phyloP scores from a whole-genome alignment of 2,888 invertebrate species.

The Agriopis marginaria region DNA sequence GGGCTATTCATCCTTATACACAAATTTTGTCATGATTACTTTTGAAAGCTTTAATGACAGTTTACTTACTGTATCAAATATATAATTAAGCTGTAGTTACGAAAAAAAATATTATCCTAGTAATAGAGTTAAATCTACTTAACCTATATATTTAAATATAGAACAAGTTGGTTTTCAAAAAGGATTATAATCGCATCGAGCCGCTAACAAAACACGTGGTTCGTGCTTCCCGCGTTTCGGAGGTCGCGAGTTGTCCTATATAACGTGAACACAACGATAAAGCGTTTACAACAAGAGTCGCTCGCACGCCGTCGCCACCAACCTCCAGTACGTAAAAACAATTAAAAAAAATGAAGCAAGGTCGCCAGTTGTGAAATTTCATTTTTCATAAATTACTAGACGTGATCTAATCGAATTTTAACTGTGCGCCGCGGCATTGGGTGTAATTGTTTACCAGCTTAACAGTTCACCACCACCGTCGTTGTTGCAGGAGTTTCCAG shows the following conservation, averaged over 20 bases:
- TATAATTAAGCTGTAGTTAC: too few species aligned
- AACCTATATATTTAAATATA: neutral
- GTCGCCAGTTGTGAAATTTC: constrained; percentile 44
- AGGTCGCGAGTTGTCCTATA: constrained; percentile 83
- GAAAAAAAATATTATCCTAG: too few species aligned
- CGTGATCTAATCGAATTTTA: constrained; percentile 62
- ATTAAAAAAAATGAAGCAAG: constrained; percentile 52
- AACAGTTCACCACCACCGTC: constrained; percentile 65
- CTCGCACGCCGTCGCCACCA: constrained; percentile 74
- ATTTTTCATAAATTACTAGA: constrained; percentile 56
- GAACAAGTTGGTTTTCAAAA: constrained; percentile 16
- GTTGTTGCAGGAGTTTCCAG: constrained; percentile 72
- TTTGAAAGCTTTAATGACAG: too few species aligned
- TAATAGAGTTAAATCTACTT: neutral
- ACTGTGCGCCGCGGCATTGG: constrained; percentile 58
- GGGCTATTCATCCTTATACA: too few species aligned
- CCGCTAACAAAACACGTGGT: constrained; percentile 51
- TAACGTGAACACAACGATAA: constrained; percentile 72
- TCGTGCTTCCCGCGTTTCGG: constrained; percentile 71
- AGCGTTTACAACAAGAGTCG: constrained; percentile 75
- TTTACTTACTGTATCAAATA: too few species aligned
- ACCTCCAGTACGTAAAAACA: constrained; percentile 69
- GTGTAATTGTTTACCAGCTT: constrained; percentile 59
- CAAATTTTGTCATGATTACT: too few species aligned
- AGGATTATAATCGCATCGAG: constrained; percentile 27